Evolutionary conservation across 2,113 vertebrate genomes (phyloP).

Genomic region (Oophaga pumilio): DNA sequence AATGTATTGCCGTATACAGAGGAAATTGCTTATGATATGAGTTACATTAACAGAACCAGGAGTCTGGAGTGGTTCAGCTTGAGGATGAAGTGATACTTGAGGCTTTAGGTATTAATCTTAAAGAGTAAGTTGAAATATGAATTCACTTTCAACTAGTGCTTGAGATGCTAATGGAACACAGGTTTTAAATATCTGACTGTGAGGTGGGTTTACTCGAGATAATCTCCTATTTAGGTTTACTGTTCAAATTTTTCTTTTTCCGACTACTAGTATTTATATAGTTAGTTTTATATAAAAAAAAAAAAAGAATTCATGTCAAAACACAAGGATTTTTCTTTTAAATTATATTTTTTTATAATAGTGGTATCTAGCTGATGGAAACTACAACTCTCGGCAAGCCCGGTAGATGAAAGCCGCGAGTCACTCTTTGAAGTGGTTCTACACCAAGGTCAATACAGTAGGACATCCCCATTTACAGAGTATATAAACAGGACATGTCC

Average conservation of each 20-base stretch:
- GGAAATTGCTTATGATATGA: constrained; percentile 22
- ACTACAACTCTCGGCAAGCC: no score
- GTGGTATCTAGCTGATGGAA: no score
- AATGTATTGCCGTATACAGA: background rate
- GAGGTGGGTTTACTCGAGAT: background rate
- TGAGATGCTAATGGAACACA: constrained; percentile 1
- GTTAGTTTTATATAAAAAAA: no score
- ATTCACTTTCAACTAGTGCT: constrained; percentile 24
- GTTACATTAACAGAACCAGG: constrained; percentile 14
- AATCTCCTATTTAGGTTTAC: background rate
- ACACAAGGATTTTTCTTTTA: no score
- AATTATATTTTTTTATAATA: no score
- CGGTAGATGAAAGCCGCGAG: no score
- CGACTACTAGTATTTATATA: no score
- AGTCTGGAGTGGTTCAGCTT: constrained; percentile 26
- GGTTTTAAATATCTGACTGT: background rate
- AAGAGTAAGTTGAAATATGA: constrained; percentile 24
- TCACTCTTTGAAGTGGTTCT: no score
- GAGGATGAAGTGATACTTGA: constrained; percentile 28
- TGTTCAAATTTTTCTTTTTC: background rate
- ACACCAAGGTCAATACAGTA: no score
- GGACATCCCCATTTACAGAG: no score
- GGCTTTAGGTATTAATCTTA: constrained; percentile 1
- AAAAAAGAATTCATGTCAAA: no score
- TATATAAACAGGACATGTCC: no score